Percentiles rank a stretch among this genome's conserved stretches.
phyloP scores from a whole-genome alignment of 2,113 vertebrate genomes.

The Pan paniscus region DNA sequence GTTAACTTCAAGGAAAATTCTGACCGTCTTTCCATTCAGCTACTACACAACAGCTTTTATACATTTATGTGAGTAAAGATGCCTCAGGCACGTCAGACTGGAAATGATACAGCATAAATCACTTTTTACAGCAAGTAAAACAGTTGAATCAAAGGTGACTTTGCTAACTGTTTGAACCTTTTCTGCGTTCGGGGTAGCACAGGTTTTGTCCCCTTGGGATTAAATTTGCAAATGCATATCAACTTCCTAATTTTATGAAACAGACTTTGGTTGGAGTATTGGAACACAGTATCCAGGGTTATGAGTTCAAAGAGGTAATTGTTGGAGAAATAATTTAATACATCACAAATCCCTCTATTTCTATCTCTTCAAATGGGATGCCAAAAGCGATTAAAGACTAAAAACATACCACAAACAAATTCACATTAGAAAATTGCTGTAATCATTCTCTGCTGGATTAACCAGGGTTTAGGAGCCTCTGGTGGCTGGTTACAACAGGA shows the following conservation, averaged over 20 bases:
- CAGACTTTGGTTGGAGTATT: neutral
- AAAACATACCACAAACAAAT: constrained; percentile 80
- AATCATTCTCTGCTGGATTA: constrained; percentile 78
- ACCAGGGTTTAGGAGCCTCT: constrained; percentile 71
- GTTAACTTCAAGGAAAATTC: accelerated
- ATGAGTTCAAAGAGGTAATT: constrained; percentile 36
- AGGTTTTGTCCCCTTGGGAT: neutral
- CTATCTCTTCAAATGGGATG: constrained; percentile 76
- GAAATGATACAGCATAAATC: neutral
- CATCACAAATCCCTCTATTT: constrained; percentile 77
- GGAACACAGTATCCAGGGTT: neutral
- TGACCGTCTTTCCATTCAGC: accelerated
- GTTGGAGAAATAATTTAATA: constrained; percentile 72
- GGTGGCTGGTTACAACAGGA: neutral
- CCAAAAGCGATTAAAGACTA: constrained; percentile 81
- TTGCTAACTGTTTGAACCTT: neutral
- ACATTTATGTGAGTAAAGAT: accelerated
- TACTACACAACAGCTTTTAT: neutral
- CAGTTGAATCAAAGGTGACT: neutral
- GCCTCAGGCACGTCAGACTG: accelerated
- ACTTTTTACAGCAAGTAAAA: neutral
- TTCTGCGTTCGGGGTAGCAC: too few relatives aligned
- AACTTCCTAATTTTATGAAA: neutral
- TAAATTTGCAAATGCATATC: neutral
- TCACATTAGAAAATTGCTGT: constrained; percentile 81